These are phyloP conservation scores for Tachina fera DNA, from an alignment of 2,888 invertebrate genomes.

Conservation along the genomic window DNA sequence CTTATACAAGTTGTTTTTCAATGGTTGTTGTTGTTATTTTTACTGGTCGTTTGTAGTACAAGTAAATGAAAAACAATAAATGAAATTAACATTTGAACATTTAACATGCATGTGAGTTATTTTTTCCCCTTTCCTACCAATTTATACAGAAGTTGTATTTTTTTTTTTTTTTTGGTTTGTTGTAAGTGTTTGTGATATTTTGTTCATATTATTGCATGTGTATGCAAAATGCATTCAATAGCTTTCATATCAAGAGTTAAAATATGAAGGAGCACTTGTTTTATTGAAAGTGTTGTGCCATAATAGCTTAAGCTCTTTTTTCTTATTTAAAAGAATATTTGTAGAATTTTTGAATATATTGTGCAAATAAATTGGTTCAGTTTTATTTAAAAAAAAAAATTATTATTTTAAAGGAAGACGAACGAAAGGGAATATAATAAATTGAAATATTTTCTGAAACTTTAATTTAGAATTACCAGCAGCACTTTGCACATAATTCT, in stretches of 20 bases:
- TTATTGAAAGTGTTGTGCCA: conserved; percentile 59
- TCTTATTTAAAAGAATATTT: conserved; percentile 21
- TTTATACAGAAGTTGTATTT: conserved; percentile 28
- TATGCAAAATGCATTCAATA: conserved; percentile 54
- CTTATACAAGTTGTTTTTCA: conserved; percentile 38
- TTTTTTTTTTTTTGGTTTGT: neutral
- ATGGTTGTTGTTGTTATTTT: conserved; percentile 53
- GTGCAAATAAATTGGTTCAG: neutral
- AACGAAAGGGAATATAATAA: neutral
- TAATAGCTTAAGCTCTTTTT: conserved; percentile 33
- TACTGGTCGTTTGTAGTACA: neutral
- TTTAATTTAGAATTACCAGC: too few relatives aligned
- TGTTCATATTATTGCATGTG: conserved; percentile 1
- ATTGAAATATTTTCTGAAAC: too few relatives aligned
- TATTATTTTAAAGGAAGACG: neutral
- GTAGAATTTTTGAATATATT: neutral
- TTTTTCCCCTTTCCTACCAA: neutral
- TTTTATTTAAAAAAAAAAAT: neutral
- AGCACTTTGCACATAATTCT: too few relatives aligned
- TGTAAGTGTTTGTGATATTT: conserved; percentile 22
- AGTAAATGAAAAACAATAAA: conserved; percentile 66
- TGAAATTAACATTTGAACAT: conserved; percentile 67
- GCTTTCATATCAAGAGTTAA: conserved; percentile 48
- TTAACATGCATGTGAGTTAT: conserved; percentile 36
- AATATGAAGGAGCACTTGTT: conserved; percentile 50